Conservation (phyloP, 2,888 invertebrate species). For the Tryphoninae sp. region DNA sequence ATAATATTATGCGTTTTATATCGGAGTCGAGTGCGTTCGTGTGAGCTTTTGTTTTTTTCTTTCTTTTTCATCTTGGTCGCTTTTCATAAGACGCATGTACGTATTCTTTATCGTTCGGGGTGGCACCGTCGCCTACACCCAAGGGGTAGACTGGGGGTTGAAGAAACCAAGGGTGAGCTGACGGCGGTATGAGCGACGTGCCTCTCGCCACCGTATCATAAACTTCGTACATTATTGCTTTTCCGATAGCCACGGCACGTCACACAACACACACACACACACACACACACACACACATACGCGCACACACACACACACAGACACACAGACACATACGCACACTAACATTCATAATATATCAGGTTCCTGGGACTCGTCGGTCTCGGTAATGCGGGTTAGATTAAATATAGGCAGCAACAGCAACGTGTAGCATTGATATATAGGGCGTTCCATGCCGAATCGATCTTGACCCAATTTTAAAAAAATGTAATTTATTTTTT, state of each 20-base stretch:
- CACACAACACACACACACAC: conserved; percentile 70
- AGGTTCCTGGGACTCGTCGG: conserved; percentile 70
- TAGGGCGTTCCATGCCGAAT: neutral
- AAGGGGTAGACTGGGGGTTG: conserved; percentile 15
- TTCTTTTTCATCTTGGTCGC: neutral
- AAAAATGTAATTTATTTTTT: neutral
- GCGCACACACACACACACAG: conserved; percentile 67
- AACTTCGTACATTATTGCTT: conserved; percentile 81
- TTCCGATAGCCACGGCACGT: conserved; percentile 78
- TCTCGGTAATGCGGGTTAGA: conserved; percentile 62
- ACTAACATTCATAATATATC: conserved; percentile 62
- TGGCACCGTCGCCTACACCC: conserved; percentile 28
- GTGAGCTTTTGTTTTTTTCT: conserved; percentile 1
- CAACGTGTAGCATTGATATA: neutral
- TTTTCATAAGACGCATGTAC: conserved; percentile 38
- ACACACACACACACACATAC: conserved; percentile 66
- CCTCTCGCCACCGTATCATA: conserved; percentile 73
- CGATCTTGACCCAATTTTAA: neutral
- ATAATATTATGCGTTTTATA: conserved; percentile 44
- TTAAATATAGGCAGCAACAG: conserved; percentile 60
- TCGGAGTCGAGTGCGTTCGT: conserved; percentile 54
- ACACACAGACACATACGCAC: conserved; percentile 69
- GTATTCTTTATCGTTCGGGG: conserved; percentile 61
- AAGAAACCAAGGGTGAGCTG: conserved; percentile 60
- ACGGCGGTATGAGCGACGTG: conserved; percentile 71